Percentiles rank a stretch among this genome's conserved stretches.
Evolutionary conservation across 2,888 invertebrate species (phyloP).

Genomic region (Chaetoderma sp.): DNA sequence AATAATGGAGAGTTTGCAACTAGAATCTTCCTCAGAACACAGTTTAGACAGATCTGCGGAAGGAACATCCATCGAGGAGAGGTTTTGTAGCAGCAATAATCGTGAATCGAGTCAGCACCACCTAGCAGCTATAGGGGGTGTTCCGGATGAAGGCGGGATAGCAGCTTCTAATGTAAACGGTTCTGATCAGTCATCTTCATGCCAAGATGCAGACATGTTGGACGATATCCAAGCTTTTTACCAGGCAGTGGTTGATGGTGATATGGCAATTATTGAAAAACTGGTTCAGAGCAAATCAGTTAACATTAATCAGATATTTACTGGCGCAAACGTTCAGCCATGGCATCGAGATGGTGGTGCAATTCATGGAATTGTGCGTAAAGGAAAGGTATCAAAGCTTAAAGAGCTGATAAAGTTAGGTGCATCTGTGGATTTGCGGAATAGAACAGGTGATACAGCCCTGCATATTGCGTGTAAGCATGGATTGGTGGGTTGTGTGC

Average conservation of each 20-base stretch:
- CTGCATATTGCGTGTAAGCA: constrained; percentile 52
- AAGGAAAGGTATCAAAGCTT: constrained; percentile 37
- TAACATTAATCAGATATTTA: constrained; percentile 47
- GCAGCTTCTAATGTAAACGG: too few species aligned
- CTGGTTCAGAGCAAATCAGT: constrained; percentile 32
- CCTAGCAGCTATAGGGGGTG: too few species aligned
- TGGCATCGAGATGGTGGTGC: constrained; percentile 43
- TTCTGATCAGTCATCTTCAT: too few species aligned
- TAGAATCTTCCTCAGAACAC: too few species aligned
- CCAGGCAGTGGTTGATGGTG: constrained; percentile 42
- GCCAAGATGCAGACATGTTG: too few species aligned
- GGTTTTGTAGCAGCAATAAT: too few species aligned
- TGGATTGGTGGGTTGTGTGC: constrained; percentile 46
- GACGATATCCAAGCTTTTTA: constrained; percentile 36
- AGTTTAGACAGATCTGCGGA: too few species aligned
- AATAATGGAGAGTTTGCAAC: too few species aligned
- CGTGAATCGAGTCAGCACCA: too few species aligned
- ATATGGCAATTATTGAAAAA: constrained; percentile 34
- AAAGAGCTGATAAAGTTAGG: constrained; percentile 43
- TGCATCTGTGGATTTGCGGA: constrained; percentile 40
- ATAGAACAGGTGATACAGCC: constrained; percentile 48
- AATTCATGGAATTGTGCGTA: constrained; percentile 44
- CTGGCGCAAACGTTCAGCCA: constrained; percentile 37
- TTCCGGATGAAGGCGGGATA: too few species aligned
- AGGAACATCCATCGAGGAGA: too few species aligned